Base-by-base conservation (phyloP, 2,888 invertebrate genomes). In the Drosophila subquinaria region DNA sequence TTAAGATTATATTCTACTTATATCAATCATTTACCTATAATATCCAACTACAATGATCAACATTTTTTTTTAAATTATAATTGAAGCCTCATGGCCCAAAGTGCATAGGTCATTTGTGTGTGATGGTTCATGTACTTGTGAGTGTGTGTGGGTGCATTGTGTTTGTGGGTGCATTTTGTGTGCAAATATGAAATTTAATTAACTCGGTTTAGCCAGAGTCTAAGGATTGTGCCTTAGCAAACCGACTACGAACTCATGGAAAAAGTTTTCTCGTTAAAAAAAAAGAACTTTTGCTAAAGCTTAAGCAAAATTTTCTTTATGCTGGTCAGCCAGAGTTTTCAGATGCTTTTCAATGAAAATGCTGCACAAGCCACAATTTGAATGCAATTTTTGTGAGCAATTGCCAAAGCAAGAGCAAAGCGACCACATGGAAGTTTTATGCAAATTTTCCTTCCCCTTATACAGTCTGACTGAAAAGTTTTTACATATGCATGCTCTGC, bases 181-280 rank as follows among this genome's bases (percentile, higher is more conserved):
- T 73, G 81, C 78, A 83, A 86, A 86, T 86, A 88, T 73, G 75
- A 86, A 88, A 84, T 86, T 84, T 86, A 88, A 84, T 84, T 84
- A 84, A 86, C 87, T 84, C 86, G 80, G 74, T 83, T 57, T 53
- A 43, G 77, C 17, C 53, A 8, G 52, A 17, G 27, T 53, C 67
- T 23, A 20, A n/a, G 51, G 40, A 62, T 43, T 47, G 45, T 33
- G 63, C 10, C 36, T 67, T 56, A 70, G 56, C 66, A 71, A 88
- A 65, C 64, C 52, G 66, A 69, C 59, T 36, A 65, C 72, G 63
- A 67, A 61, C 63, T 51, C 57, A 69, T 56, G 76, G 66, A 82
- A 84, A 84, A 90, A 88, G 79, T 89, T 90, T 89, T 90, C 90
- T 90, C 90, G 87, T 90, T 90, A 87, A 86, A 88, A 90, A 89